A percentile compares a stretch with the other conserved stretches of the same genome.
Conservation (phyloP, 2,888 invertebrate species). For the Ariolimax columbianus region DNA sequence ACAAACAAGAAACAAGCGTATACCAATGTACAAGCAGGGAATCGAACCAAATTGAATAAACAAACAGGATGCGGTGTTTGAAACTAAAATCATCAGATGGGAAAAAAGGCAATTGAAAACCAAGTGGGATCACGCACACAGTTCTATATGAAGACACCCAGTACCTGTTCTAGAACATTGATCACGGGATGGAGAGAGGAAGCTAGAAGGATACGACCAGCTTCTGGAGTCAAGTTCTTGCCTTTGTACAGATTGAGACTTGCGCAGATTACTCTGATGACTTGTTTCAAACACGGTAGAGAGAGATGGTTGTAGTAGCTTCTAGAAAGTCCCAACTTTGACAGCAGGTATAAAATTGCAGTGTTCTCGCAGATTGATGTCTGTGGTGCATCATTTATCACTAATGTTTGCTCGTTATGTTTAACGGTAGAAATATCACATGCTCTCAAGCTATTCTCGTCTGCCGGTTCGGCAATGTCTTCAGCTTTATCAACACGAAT, state of each 20-base stretch:
- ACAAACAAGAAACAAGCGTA: too few species aligned
- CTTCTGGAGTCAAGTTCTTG: constrained; percentile 38
- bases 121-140: not conserved
- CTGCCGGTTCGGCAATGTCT: not conserved
- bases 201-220: constrained; percentile 15
- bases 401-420: too few species aligned
- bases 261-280: not conserved
- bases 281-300: not conserved
- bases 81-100: not conserved
- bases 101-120: not conserved
- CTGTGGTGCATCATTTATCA: not conserved
- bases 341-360: not conserved
- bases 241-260: constrained; percentile 23
- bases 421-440: too few species aligned
- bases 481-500: not conserved
- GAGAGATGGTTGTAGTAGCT: not conserved
- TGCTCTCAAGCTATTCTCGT: not conserved
- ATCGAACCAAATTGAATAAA: not conserved
- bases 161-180: constrained; percentile 39
- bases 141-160: not conserved
- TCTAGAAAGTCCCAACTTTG: not conserved
- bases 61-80: not conserved
- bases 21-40: too few species aligned
- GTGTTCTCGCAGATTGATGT: not conserved
- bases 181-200: constrained; percentile 26